A percentile compares a stretch with the other conserved stretches of the same genome.
These are phyloP conservation scores for Myotis planiceps DNA, from an alignment of 2,797 vertebrate genomes.

Conservation along the genomic window DNA sequence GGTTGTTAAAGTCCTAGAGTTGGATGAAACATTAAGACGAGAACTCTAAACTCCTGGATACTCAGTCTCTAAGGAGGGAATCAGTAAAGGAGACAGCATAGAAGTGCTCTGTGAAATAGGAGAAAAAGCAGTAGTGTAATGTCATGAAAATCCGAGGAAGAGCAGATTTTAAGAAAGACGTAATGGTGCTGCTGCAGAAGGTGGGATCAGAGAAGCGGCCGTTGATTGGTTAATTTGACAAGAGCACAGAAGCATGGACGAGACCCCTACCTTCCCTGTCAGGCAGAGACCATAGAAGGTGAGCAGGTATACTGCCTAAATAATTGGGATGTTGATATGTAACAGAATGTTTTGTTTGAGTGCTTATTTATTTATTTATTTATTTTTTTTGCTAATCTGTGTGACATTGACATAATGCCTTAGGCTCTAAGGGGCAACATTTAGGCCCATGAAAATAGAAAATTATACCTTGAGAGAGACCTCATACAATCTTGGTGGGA, in stretches of 20 bases:
- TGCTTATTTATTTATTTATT: background rate
- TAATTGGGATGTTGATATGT: background rate
- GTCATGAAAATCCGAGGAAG: background rate
- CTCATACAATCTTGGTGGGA: background rate
- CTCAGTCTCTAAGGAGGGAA: background rate
- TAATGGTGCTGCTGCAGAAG: background rate
- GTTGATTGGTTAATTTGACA: background rate
- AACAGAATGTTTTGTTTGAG: background rate
- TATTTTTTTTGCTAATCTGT: background rate
- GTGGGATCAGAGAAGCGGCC: background rate
- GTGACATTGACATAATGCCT: background rate
- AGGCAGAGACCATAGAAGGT: background rate
- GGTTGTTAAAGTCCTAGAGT: background rate
- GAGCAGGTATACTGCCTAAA: background rate
- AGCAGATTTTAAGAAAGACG: background rate
- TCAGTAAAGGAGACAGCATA: background rate
- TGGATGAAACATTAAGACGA: background rate
- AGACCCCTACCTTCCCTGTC: background rate
- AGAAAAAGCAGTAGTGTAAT: background rate
- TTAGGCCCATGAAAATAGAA: background rate
- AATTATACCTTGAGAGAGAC: background rate
- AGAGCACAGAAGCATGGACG: background rate
- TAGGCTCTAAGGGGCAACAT: background rate
- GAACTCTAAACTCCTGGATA: background rate
- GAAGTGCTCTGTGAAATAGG: background rate